Conservation (phyloP, 2,797 vertebrate genomes). For the Babyrousa celebensis region DNA sequence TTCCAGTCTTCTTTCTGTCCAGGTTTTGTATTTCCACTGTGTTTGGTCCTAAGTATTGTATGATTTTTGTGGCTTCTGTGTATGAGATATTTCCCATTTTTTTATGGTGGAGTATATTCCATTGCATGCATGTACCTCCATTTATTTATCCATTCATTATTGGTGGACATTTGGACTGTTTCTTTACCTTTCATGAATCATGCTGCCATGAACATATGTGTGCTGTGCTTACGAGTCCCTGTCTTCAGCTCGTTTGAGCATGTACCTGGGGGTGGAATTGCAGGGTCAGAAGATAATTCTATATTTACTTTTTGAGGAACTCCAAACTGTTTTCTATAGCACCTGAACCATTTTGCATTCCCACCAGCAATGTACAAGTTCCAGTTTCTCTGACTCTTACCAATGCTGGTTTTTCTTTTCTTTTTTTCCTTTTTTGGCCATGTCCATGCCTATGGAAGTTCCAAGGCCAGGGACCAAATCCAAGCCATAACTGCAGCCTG, state of each 20-base stretch:
- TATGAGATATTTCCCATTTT: not conserved
- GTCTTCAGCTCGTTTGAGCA: not conserved
- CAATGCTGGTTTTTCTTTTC: not conserved
- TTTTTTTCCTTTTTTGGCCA: too few relatives aligned
- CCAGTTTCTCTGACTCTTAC: not conserved
- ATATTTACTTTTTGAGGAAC: not conserved
- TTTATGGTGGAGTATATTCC: not conserved
- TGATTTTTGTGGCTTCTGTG: not conserved
- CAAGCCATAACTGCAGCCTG: too few relatives aligned
- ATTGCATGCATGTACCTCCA: rapidly evolving
- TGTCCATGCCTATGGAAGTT: too few relatives aligned
- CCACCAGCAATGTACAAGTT: not conserved
- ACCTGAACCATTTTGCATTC: not conserved
- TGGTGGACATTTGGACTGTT: rapidly evolving
- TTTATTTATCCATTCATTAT: not conserved
- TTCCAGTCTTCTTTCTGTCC: not conserved
- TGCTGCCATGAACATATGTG: not conserved
- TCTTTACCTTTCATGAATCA: not conserved
- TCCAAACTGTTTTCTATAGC: not conserved
- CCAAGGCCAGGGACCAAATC: too few relatives aligned
- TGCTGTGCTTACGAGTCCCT: rapidly evolving
- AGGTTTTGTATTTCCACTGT: not conserved
- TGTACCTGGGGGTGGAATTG: too few relatives aligned
- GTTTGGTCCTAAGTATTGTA: not conserved
- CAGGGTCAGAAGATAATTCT: not conserved